Conservation (phyloP, 2,888 invertebrate genomes). For the Exocentrus adspersus region DNA sequence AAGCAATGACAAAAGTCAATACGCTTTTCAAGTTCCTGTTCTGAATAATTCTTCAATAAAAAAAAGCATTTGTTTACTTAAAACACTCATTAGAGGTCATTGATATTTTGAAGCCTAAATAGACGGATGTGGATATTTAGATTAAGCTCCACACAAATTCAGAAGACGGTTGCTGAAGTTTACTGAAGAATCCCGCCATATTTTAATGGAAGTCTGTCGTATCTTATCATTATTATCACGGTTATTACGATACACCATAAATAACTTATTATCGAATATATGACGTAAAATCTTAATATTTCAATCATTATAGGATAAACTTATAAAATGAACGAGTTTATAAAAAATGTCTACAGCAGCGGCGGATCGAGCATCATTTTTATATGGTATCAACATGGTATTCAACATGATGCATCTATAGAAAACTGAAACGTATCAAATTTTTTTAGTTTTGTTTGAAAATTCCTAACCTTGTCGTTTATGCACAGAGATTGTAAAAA, state of each 20-base stretch:
- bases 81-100: not conserved
- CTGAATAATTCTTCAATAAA: not conserved
- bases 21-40: not conserved
- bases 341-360: not conserved
- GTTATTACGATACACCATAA: conserved; percentile 16
- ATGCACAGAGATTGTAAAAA: no score
- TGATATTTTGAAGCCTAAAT: conserved; percentile 4
- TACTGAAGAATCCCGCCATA: conserved; percentile 13
- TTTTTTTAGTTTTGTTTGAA: no score
- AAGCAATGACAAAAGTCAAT: not conserved
- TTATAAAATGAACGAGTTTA: no score
- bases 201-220: conserved; percentile 7
- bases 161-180: conserved; percentile 20
- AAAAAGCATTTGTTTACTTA: not conserved
- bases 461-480: not conserved
- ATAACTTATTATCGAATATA: conserved; percentile 17
- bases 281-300: conserved; percentile 23
- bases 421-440: not conserved
- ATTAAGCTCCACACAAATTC: conserved; percentile 13
- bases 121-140: conserved; percentile 4
- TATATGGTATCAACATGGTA: no score
- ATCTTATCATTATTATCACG: conserved; percentile 26
- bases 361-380: no score
- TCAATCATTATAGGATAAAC: no score
- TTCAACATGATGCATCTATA: not conserved